Conservation (phyloP, 2,888 invertebrate genomes). For the Hyposoter didymator region DNA sequence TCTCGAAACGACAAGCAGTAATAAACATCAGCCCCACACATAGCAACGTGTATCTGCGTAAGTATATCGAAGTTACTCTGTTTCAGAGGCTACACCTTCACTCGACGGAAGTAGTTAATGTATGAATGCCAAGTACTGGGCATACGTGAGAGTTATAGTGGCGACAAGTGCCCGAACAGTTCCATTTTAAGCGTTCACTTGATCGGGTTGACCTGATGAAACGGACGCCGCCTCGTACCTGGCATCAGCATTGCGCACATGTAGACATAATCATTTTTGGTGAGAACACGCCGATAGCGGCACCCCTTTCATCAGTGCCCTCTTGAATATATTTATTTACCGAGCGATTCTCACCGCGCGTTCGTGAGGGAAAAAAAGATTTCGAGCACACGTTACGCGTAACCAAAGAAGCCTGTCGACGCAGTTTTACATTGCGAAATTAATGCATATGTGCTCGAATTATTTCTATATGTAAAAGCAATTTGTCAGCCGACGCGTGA, state of each 20-base stretch:
- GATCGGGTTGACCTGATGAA: conserved; percentile 46
- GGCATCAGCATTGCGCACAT: conserved; percentile 13
- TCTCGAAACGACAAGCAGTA: background rate
- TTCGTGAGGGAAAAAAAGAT: conserved; percentile 35
- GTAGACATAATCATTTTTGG: conserved; percentile 49
- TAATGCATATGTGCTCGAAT: conserved; percentile 38
- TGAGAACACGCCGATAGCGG: conserved; percentile 36
- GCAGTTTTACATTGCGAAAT: conserved; percentile 52
- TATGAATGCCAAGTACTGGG: conserved; percentile 14
- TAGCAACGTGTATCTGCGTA: background rate
- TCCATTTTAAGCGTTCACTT: conserved; percentile 56
- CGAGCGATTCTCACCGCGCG: conserved; percentile 50
- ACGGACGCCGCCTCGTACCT: conserved; percentile 36
- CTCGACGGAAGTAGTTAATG: conserved; percentile 29
- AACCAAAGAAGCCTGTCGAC: conserved; percentile 8
- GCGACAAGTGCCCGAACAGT: conserved; percentile 52
- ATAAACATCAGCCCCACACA: conserved; percentile 6
- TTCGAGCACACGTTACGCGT: conserved; percentile 7
- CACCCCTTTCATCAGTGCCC: conserved; percentile 54
- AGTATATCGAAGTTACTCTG: background rate
- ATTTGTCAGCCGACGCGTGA: conserved; percentile 64
- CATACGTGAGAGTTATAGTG: conserved; percentile 33
- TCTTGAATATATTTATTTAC: conserved; percentile 1
- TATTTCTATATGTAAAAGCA: conserved; percentile 31
- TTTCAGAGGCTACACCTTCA: conserved; percentile 15